Evolutionary conservation across 2,797 vertebrate species (phyloP), one percentile per base, ranked within the genome.

Genomic region (Simalia tracyae): DNA sequence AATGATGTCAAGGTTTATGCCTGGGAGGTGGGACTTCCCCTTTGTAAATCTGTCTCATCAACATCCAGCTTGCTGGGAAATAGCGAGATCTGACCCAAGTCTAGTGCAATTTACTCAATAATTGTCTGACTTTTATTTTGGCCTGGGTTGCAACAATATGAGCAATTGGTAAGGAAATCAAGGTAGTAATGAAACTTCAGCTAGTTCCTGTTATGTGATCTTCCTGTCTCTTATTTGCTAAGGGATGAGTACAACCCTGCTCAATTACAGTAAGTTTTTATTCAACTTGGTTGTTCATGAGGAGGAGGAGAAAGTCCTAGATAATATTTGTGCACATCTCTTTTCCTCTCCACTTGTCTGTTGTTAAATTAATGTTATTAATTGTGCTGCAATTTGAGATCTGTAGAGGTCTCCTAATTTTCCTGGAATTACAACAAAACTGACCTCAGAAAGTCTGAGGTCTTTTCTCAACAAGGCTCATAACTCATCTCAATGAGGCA

Each of bases 341-440:
- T 22, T 88, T 42, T 86, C 84, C 42, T 89, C 8, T 89, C 86
- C 57, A 89, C 56, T 17, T 31, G 36, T 60, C 26, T 36, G 46
- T 86, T 89, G 42, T 88, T 89, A 72, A 85, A 91, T 85, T 86
- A 89, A 57, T 15, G 56, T 76, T 63, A 86, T 91, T 85, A 85
- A 54, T 59, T 81, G 6, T 91, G 28, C 60, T 59, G 61, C 15
- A 68, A 11, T 89, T 60, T 91, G 63, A 89, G 63, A 54, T 91
- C n/a, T 26, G 59, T 56, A 64, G 84, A 87, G 46, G 22, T 89
- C 28, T 60, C 63, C 63, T 42, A 5, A 31, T 90, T 72, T 86
- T 87, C 26, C 19, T 76, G 50, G 31, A 90, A 90, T 86, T 87
- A 76, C 88, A 89, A 60, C 28, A 86, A 76, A 86, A 87, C 61